Evolutionary conservation across 2,888 invertebrate genomes (phyloP), one percentile per base, ranked within the genome.

Genomic region (Monochamus alternatus): DNA sequence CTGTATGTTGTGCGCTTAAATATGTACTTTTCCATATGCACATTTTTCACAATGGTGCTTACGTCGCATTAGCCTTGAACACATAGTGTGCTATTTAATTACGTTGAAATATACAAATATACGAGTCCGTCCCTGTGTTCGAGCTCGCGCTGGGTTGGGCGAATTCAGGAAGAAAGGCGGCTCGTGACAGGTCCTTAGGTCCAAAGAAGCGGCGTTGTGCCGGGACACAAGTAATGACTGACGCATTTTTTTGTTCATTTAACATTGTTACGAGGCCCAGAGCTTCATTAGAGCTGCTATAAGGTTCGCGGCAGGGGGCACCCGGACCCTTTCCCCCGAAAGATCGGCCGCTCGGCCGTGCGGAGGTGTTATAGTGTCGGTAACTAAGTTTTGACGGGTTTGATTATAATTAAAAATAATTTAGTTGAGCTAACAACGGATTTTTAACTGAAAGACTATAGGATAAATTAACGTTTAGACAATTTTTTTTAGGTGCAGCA

Each of bases 211-310:
- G 79, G 77, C 74, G 65, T 75, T 75, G 59, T 66, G 77, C 75
- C 76, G 77, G 77, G 81, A 81, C 80, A 81, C 78, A 80, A 75
- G 80, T 81, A 80, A 80, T 82, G 82, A 82, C 80, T 80, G 82
- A 80, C 81, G 80, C 79, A 80, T 84, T 83, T 83, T 55, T 84
- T 85, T 84, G 84, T 85, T 84, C 83, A 83, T 82, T 85, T 84
- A 85, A 85, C 84, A 85, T 84, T 83, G 84, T 85, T 84, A 83
- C 84, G 83, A 80, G 82, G 79, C 80, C 82, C 81, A 82, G 84
- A 84, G 83, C 85, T 87, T 87, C 87, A 87, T 87, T 87, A 87
- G 87, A 83, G 81, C 80, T 80, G 82, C 81, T 81, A 82, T 82
- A 80, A 81, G 78, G 77, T 75, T 75, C 81, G 60, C 82, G 78